phyloP scores from a whole-genome alignment of 2,113 vertebrate genomes.

The Calonectris borealis region DNA sequence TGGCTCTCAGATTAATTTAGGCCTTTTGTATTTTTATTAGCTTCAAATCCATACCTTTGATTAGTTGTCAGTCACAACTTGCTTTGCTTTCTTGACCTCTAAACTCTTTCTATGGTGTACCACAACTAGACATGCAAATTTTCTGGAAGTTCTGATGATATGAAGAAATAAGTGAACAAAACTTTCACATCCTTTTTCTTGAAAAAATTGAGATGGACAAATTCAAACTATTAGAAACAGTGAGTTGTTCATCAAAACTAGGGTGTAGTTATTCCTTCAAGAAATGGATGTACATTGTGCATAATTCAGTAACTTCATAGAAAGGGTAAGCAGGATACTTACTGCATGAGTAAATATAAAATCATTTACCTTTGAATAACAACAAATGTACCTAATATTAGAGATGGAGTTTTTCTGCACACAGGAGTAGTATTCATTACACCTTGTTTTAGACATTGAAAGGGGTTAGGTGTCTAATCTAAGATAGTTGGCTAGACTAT shows the following conservation, averaged over 20 bases:
- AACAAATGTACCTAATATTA: background rate
- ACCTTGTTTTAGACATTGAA: background rate
- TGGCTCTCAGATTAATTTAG: background rate
- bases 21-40: background rate
- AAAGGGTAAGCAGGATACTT: background rate
- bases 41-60: conserved; percentile 18
- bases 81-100: background rate
- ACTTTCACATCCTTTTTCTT: background rate
- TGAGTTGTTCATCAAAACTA: fast-evolving
- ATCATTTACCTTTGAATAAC: background rate
- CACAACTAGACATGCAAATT: background rate
- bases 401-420: background rate
- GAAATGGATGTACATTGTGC: background rate
- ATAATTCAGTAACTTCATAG: background rate
- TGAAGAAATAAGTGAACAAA: background rate
- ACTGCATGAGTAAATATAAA: background rate
- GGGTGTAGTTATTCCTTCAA: background rate
- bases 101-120: background rate
- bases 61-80: conserved; percentile 9
- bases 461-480: background rate
- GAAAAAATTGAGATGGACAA: background rate
- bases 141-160: background rate
- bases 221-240: background rate
- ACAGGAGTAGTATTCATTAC: background rate
- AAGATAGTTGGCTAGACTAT: background rate